A percentile compares a stretch with the other conserved stretches of the same genome.
Conservation (phyloP, 2,888 invertebrate genomes). For the Brenthis ino region DNA sequence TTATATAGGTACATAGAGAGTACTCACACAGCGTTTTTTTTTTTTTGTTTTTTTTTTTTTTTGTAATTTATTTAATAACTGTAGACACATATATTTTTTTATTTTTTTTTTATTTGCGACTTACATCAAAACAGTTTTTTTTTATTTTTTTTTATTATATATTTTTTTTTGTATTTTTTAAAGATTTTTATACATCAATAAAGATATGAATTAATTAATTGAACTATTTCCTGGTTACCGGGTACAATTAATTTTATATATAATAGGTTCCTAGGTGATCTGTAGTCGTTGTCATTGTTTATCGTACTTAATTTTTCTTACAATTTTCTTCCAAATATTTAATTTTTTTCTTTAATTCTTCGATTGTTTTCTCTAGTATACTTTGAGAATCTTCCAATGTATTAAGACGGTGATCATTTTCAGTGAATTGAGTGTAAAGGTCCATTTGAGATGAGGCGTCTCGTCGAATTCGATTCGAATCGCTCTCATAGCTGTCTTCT, state of each 20-base stretch:
- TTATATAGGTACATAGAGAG: conserved; percentile 36
- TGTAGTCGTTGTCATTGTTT: background rate
- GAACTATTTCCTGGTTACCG: conserved; percentile 25
- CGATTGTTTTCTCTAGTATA: conserved; percentile 51
- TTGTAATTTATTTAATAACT: conserved; percentile 2
- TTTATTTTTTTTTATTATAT: conserved; percentile 30
- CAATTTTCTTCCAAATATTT: conserved; percentile 59
- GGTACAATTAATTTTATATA: conserved; percentile 5
- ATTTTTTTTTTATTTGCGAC: conserved; percentile 6
- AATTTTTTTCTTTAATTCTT: conserved; percentile 55
- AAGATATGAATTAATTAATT: conserved; percentile 7
- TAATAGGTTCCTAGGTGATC: background rate
- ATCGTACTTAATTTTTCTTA: conserved; percentile 47
- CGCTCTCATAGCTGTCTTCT: conserved; percentile 49
- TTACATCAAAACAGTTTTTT: conserved; percentile 23
- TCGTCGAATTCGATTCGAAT: conserved; percentile 52
- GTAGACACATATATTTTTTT: conserved; percentile 24
- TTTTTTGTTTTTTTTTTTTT: conserved; percentile 17
- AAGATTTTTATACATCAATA: conserved; percentile 28
- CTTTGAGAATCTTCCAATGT: conserved; percentile 54
- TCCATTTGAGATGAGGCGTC: conserved; percentile 35
- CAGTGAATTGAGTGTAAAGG: conserved; percentile 33
- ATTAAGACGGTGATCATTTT: conserved; percentile 51
- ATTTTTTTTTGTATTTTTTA: conserved; percentile 23
- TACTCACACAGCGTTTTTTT: conserved; percentile 24